Percentiles rank a stretch among this genome's conserved stretches.
These are phyloP conservation scores for Bufo bufo DNA, from an alignment of 2,113 vertebrate genomes.

Conservation along the genomic window DNA sequence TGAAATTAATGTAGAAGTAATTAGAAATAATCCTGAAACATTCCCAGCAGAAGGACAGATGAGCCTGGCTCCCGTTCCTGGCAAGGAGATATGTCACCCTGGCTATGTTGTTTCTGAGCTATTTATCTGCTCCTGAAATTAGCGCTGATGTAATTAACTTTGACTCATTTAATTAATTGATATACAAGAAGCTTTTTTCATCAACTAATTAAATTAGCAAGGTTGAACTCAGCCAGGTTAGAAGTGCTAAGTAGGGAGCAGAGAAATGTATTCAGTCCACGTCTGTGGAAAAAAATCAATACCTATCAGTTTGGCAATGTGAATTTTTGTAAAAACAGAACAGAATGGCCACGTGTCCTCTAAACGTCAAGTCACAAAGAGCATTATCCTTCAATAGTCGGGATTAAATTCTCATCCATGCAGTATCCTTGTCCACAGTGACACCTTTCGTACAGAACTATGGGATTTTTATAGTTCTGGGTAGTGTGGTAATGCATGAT, in stretches of 20 bases:
- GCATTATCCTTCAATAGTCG: neutral
- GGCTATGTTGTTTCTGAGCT: neutral
- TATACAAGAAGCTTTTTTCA: slow-evolving; percentile 22
- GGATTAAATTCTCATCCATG: neutral
- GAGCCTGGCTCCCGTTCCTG: neutral
- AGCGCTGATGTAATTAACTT: slow-evolving; percentile 20
- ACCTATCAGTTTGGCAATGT: neutral
- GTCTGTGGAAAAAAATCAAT: neutral
- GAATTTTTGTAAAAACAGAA: neutral
- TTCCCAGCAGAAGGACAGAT: neutral
- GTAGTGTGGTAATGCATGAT: slow-evolving; percentile 15
- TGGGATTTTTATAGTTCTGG: slow-evolving; percentile 20
- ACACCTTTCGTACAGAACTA: slow-evolving; percentile 4
- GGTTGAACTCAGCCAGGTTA: neutral
- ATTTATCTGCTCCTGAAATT: neutral
- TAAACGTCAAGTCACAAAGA: neutral
- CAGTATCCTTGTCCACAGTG: slow-evolving; percentile 1
- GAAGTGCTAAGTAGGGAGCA: neutral
- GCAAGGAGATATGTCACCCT: slow-evolving; percentile 1
- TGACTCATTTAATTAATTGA: slow-evolving; percentile 31
- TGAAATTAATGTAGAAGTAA: neutral
- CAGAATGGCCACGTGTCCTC: slow-evolving; percentile 9
- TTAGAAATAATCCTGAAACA: slow-evolving; percentile 6
- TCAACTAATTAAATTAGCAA: slow-evolving; percentile 24
- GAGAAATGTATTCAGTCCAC: neutral